Conservation (phyloP, 2,888 invertebrate species). For the Leuctra nigra region DNA sequence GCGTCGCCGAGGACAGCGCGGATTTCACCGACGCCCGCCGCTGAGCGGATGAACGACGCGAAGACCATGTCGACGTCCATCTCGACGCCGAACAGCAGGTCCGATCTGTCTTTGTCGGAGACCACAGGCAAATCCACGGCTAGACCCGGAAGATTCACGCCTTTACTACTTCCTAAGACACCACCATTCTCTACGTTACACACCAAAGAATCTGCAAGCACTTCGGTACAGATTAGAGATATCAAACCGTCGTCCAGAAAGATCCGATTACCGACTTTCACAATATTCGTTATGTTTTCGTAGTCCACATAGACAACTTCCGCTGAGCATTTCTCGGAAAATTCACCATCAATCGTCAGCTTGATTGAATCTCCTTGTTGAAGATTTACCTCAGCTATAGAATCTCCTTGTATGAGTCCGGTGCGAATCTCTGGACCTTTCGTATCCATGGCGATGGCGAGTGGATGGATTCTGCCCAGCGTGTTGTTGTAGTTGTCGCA, state of each 20-base stretch:
- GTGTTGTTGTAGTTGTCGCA: constrained; percentile 38
- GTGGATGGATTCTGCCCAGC: constrained; percentile 37
- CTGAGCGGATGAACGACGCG: constrained; percentile 94
- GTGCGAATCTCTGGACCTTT: constrained; percentile 58
- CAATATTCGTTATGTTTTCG: constrained; percentile 50
- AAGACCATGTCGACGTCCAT: constrained; percentile 94
- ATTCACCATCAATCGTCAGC: constrained; percentile 46
- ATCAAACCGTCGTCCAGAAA: constrained; percentile 57
- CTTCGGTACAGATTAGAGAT: constrained; percentile 47
- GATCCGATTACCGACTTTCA: constrained; percentile 43
- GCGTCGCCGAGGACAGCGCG: constrained; percentile 72
- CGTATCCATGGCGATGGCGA: constrained; percentile 56
- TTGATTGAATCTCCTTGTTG: constrained; percentile 44
- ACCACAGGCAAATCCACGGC: constrained; percentile 96
- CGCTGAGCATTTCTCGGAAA: constrained; percentile 44
- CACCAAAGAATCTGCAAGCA: constrained; percentile 38
- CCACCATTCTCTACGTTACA: constrained; percentile 96
- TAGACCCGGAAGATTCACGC: constrained; percentile 93
- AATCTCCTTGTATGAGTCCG: constrained; percentile 42
- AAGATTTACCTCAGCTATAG: constrained; percentile 47
- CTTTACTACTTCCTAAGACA: constrained; percentile 87
- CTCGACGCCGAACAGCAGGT: constrained; percentile 84
- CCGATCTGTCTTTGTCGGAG: constrained; percentile 91
- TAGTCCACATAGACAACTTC: constrained; percentile 51
- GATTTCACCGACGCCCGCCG: constrained; percentile 83